Conservation (phyloP, 2,888 invertebrate genomes). For the Loripinus fragilis region DNA sequence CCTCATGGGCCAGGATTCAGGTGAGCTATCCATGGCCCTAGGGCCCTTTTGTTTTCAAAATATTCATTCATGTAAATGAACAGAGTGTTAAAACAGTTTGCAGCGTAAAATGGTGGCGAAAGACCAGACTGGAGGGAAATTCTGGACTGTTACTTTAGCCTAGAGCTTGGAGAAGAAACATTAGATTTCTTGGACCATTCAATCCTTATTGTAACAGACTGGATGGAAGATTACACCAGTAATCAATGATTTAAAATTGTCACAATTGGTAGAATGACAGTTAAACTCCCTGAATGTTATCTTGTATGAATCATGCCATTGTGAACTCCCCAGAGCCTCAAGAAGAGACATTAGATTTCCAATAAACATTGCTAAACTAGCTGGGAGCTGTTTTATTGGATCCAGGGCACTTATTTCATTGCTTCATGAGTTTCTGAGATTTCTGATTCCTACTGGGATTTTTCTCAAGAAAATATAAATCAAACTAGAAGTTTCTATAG, state of each 20-base stretch:
- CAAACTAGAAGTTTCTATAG: too few relatives aligned
- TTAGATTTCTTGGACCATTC: too few relatives aligned
- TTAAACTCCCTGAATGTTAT: neutral
- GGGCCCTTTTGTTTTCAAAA: too few relatives aligned
- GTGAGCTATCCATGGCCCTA: too few relatives aligned
- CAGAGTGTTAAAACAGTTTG: too few relatives aligned
- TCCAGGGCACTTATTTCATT: neutral
- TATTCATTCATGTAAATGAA: neutral
- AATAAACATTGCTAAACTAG: constrained; percentile 13
- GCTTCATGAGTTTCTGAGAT: neutral
- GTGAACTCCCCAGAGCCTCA: neutral
- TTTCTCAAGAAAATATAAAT: too few relatives aligned
- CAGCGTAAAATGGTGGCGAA: neutral
- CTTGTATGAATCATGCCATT: constrained; percentile 8
- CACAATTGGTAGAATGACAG: too few relatives aligned
- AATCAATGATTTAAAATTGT: too few relatives aligned
- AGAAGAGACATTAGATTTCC: neutral
- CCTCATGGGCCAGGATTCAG: too few relatives aligned
- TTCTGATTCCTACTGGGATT: neutral
- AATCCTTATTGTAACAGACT: too few relatives aligned
- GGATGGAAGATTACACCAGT: too few relatives aligned
- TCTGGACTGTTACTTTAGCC: neutral
- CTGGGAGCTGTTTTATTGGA: constrained; percentile 1
- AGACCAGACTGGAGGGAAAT: neutral
- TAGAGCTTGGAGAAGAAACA: too few relatives aligned